Conservation (phyloP, 53 echinoderm and acorn worm species). For the Stichopus horrens region DNA sequence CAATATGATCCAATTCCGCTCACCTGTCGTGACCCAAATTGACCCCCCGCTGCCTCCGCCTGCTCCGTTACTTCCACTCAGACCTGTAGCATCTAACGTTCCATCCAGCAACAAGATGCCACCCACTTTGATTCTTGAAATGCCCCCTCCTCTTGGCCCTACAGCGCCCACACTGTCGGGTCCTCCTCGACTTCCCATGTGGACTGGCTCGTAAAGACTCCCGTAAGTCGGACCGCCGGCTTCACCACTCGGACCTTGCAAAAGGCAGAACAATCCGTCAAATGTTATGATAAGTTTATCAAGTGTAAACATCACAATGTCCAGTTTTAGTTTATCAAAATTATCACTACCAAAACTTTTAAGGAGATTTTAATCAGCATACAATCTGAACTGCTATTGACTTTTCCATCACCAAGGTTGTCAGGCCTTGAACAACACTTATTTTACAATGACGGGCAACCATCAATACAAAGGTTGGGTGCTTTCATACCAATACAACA, state of each 20-base stretch:
- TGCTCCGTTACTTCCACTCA: conserved; percentile 41
- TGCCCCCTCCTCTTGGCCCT: conserved; percentile 70
- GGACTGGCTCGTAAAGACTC: conserved; percentile 73
- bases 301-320: too few relatives aligned
- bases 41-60: conserved; percentile 77
- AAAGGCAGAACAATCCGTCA: too few relatives aligned
- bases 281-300: too few relatives aligned
- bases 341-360: too few relatives aligned
- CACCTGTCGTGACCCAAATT: conserved; percentile 86
- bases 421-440: too few relatives aligned
- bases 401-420: too few relatives aligned
- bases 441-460: too few relatives aligned
- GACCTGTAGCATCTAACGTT: conserved; percentile 61
- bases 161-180: conserved; percentile 52
- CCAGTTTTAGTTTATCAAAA: too few relatives aligned
- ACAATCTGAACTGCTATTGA: too few relatives aligned
- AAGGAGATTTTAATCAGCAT: too few relatives aligned
- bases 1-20: background rate
- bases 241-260: conserved; percentile 27
- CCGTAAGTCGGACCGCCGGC: conserved; percentile 69
- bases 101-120: conserved; percentile 82
- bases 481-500: too few relatives aligned
- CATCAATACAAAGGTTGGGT: too few relatives aligned
- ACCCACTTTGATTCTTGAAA: conserved; percentile 72
- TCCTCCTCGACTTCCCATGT: conserved; percentile 76